Evolutionary conservation across 2,113 vertebrate genomes (phyloP).

Genomic region (Emydura subglobosa): DNA sequence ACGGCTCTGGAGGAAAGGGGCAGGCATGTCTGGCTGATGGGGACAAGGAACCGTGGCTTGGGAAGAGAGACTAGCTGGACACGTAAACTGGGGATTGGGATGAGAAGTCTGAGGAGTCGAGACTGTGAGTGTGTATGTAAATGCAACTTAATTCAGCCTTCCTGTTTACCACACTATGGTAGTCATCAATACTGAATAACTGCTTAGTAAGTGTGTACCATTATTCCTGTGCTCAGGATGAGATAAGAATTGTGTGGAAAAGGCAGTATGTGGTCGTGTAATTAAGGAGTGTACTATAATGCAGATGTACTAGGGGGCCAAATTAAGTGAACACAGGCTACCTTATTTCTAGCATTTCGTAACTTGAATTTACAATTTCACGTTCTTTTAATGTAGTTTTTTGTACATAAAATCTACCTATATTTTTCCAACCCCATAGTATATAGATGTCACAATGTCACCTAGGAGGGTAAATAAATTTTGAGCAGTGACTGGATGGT

Average conservation of each 20-base stretch:
- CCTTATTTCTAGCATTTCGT: neutral
- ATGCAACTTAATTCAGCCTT: neutral
- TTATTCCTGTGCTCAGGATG: neutral
- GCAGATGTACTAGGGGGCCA: neutral
- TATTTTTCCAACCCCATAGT: neutral
- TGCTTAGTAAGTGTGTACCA: neutral
- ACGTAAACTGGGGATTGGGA: neutral
- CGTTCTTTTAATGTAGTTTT: neutral
- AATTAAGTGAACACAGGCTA: neutral
- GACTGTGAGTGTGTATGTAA: neutral
- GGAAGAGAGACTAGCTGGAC: neutral
- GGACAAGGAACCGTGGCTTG: neutral
- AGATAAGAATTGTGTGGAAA: too few relatives aligned
- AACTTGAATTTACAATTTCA: neutral
- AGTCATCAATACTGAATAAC: too few relatives aligned
- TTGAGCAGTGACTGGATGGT: too few relatives aligned
- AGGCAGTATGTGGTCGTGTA: neutral
- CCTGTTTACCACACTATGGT: neutral
- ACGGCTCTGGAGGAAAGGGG: neutral
- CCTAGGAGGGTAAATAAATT: neutral
- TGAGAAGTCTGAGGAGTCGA: neutral
- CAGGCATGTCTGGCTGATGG: neutral
- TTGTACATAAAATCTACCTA: neutral
- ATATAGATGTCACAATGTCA: neutral
- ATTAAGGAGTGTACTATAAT: neutral